These are phyloP conservation scores for Hylaeus anthracinus DNA, from an alignment of 1,140 invertebrate genomes.

Conservation along the genomic window DNA sequence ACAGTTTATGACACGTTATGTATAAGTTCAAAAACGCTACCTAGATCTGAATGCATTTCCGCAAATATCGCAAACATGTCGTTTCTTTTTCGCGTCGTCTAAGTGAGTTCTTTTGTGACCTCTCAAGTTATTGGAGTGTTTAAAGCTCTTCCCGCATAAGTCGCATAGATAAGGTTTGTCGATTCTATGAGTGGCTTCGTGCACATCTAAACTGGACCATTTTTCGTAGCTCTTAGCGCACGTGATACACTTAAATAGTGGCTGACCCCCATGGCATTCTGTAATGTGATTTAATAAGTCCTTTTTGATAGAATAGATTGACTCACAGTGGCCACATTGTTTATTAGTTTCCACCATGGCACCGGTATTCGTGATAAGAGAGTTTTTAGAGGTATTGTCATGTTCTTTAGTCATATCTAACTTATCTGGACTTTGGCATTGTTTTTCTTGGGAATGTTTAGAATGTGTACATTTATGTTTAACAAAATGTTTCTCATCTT, in stretches of 20 bases:
- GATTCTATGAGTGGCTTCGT: constrained; percentile 73
- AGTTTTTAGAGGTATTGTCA: constrained; percentile 14
- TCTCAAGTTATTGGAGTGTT: constrained; percentile 77
- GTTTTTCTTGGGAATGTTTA: neutral
- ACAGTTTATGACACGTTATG: neutral
- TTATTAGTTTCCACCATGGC: constrained; percentile 40
- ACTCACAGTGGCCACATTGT: constrained; percentile 71
- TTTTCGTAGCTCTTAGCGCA: constrained; percentile 73
- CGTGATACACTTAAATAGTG: constrained; percentile 67
- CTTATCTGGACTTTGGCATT: constrained; percentile 21
- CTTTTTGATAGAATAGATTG: constrained; percentile 63
- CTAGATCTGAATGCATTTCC: constrained; percentile 72
- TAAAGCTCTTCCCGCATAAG: constrained; percentile 81
- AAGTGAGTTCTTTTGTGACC: constrained; percentile 76
- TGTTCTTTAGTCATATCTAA: constrained; percentile 17
- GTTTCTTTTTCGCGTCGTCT: constrained; percentile 70
- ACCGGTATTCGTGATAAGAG: neutral
- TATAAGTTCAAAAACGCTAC: constrained; percentile 50
- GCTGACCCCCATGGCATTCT: constrained; percentile 61
- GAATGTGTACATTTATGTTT: constrained; percentile 26
- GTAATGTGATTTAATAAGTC: constrained; percentile 70
- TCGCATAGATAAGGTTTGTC: constrained; percentile 79
- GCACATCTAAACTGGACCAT: constrained; percentile 73
- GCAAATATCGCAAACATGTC: constrained; percentile 71
- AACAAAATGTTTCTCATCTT: constrained; percentile 30